Base-by-base conservation (phyloP, 2,113 vertebrate genomes). In the Verasper variegatus region DNA sequence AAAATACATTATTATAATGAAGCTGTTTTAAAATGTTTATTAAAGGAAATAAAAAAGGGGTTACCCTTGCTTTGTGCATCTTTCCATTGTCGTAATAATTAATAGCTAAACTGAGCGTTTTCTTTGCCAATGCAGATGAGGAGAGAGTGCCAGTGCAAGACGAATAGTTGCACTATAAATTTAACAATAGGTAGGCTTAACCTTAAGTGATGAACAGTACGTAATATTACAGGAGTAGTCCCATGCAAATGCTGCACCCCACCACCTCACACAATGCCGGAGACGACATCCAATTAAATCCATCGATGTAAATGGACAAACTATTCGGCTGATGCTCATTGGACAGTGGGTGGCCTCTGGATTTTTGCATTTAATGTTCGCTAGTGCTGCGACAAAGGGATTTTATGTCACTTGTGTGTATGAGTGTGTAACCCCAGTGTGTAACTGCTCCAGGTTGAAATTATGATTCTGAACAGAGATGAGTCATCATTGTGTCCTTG, bases 1-100 rank as follows among this genome's bases (percentile, higher is more conserved):
- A 95, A 94, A 94, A 95, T 94, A 94, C 92, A 94, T 95, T 95
- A 93, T 94, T 92, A 92, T 94, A 94, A 94, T 94, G 92, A 94
- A 94, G 91, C 88, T 93, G 88, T 93, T 95, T 94, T 94, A 90
- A 94, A 93, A 94, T 94, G 90, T 92, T 91, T 94, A 93, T 93
- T 94, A 93, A 93, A 92, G 91, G 92, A 93, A 93, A 93, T 92
- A 93, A 91, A 94, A 93, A 91, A 79, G 80, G 86, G 88, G 89
- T 92, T 91, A 91, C 89, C 87, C 85, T 92, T 86, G 84, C 89
- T 89, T 88, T 91, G 89, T 92, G 87, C 90, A 91, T 92, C 91
- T 92, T 94, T 91, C 80, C 78, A 86, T 89, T 80, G 85, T 83
- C 68, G 78, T 70, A 47, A 91, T 94, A 93, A 94, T 94, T 92